Evolutionary conservation across 2,113 vertebrate species (phyloP).

Genomic region (Neolamprologus brichardi): DNA sequence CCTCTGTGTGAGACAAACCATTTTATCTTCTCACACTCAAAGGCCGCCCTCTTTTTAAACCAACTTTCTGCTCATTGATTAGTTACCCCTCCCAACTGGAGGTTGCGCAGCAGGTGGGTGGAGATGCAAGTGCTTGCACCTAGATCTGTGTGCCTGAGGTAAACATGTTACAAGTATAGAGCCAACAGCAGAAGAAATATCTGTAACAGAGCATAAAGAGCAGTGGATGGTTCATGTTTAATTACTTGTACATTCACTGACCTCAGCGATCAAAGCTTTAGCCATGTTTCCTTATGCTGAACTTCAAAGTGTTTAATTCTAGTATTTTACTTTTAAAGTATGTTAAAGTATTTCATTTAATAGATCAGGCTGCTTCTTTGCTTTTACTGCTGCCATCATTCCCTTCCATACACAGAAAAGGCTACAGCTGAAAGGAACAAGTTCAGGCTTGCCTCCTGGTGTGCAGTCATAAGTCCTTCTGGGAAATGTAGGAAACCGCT

Average conservation of each 20-base stretch:
- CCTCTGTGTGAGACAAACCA: neutral
- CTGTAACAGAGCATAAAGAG: neutral
- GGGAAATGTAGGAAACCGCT: conserved; percentile 8
- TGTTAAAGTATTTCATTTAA: neutral
- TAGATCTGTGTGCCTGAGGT: neutral
- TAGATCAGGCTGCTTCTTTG: neutral
- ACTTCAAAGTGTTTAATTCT: neutral
- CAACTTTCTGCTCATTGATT: neutral
- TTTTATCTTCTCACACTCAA: neutral
- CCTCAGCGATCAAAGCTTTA: accelerated
- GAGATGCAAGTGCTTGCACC: neutral
- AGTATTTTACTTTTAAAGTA: neutral
- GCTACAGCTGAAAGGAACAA: neutral
- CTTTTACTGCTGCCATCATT: neutral
- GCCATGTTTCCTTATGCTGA: neutral
- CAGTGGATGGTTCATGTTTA: neutral
- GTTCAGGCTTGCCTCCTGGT: neutral
- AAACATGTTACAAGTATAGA: neutral
- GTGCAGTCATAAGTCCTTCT: neutral
- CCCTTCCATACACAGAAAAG: neutral
- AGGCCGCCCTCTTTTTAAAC: neutral
- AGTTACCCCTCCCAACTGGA: neutral
- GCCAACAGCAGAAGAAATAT: neutral
- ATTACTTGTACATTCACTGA: neutral
- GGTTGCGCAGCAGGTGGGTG: neutral